Percentiles rank a stretch among this genome's conserved stretches.
These are phyloP conservation scores for Sclerurus mexicanus DNA, from an alignment of 2,113 vertebrate genomes.

Conservation along the genomic window DNA sequence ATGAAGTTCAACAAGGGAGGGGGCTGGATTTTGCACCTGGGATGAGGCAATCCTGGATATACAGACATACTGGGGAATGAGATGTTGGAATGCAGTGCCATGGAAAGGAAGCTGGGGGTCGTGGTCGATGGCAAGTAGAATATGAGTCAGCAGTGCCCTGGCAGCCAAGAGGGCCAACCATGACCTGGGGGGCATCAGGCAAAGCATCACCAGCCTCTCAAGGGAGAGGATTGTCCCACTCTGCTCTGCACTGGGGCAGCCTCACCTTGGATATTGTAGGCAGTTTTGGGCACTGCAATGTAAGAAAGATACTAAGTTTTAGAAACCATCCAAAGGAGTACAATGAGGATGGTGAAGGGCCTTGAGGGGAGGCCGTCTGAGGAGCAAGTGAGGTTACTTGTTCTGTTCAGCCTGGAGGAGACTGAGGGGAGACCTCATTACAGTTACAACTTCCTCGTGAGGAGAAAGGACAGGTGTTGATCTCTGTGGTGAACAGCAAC, in stretches of 20 bases:
- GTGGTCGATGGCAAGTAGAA: not conserved
- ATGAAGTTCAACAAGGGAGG: not conserved
- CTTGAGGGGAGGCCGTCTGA: not conserved
- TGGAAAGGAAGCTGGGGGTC: not conserved
- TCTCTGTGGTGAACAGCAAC: not conserved
- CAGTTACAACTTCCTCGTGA: not conserved
- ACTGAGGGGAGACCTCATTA: not conserved
- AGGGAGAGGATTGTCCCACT: not conserved
- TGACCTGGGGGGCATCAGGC: not conserved
- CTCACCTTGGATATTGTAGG: not conserved
- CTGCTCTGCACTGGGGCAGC: not conserved
- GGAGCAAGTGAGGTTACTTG: not conserved
- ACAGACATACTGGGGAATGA: not conserved
- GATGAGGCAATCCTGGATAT: not conserved
- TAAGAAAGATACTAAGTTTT: not conserved
- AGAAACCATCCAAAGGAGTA: not conserved
- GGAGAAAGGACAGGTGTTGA: not conserved
- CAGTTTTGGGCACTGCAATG: not conserved
- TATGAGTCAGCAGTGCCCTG: not conserved
- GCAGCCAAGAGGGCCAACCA: not conserved
- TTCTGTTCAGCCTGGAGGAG: not conserved
- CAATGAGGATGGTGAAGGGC: not conserved
- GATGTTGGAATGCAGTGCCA: not conserved
- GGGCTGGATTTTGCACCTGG: not conserved
- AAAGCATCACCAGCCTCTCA: not conserved